Conservation (phyloP, 2,113 vertebrate species). For the Rattus norvegicus region GRCr8 NC_086035.1:65069001-65069500, state of each 20-base stretch:
- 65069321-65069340: background rate
- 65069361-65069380: background rate
- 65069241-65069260: background rate
- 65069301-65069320: background rate
- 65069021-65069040: background rate
- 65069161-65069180: background rate
- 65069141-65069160: background rate
- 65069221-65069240: background rate
- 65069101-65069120: background rate
- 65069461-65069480: background rate
- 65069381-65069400: background rate
- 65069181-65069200: background rate
- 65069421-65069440: background rate
- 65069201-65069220: background rate
- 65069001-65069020: background rate
- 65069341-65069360: background rate
- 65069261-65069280: background rate
- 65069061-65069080: background rate
- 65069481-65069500: background rate
- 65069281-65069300: background rate
- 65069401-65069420: background rate
- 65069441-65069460: background rate
- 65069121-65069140: background rate
- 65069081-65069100: background rate
- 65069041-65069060: background rate